These are phyloP conservation scores for Gastrophryne carolinensis DNA, from an alignment of 2,797 vertebrate genomes.

Conservation along the genomic window DNA sequence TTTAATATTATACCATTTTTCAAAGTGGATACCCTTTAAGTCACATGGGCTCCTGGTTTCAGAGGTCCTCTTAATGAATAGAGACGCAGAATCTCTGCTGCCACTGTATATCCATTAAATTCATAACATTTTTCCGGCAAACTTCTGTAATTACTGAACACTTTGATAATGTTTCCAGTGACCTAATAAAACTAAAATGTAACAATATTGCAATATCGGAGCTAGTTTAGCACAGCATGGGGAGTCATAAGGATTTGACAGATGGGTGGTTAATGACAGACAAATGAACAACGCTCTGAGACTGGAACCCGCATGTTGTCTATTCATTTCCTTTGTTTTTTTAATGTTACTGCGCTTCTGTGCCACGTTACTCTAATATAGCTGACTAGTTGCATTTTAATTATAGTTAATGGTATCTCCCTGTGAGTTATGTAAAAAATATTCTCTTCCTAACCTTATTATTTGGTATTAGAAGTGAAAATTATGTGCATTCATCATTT, in stretches of 20 bases:
- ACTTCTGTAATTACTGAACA: not conserved
- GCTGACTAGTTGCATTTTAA: constrained; percentile 18
- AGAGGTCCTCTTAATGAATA: too few species aligned
- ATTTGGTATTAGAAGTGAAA: not conserved
- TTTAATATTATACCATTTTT: too few species aligned
- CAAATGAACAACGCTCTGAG: constrained; percentile 15
- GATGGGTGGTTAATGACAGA: not conserved
- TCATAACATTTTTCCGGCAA: not conserved
- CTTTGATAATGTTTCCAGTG: not conserved
- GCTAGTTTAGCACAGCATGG: constrained; percentile 21
- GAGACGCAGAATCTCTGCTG: not conserved
- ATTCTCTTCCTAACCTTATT: constrained; percentile 15
- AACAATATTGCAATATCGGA: constrained; percentile 16
- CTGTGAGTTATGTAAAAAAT: constrained; percentile 28
- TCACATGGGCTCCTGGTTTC: too few species aligned
- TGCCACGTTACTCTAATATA: constrained; percentile 14
- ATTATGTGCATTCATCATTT: constrained; percentile 8
- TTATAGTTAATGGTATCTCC: constrained; percentile 16
- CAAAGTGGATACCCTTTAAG: too few species aligned
- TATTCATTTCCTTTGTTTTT: constrained; percentile 30
- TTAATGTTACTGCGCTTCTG: constrained; percentile 7
- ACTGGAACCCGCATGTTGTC: constrained; percentile 5
- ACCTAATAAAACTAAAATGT: constrained; percentile 16
- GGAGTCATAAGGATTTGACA: constrained; percentile 23
- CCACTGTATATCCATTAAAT: not conserved